Conservation (phyloP, 2,888 invertebrate genomes). For the Mesorhabditis spiculigera region DNA sequence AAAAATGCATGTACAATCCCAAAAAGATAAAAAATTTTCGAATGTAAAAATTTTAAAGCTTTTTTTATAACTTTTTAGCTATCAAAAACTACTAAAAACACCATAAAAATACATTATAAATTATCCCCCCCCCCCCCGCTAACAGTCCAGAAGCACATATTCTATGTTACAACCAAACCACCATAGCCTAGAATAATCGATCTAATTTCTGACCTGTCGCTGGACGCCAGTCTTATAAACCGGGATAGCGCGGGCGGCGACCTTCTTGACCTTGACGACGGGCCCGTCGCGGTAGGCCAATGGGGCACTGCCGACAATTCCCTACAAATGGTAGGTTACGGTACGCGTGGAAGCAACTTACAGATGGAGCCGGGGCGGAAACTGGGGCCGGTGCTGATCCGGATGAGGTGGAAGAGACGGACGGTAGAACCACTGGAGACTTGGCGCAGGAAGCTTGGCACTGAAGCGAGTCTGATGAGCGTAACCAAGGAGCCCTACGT, state of each 20-base stretch:
- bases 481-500: not conserved
- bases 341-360: not conserved
- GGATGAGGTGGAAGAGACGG: not conserved
- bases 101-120: no score
- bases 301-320: not conserved
- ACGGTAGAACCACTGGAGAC: conserved; percentile 6
- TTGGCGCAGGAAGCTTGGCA: conserved; percentile 26
- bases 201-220: not conserved
- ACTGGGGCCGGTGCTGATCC: not conserved
- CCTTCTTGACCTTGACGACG: not conserved
- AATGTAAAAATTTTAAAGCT: no score
- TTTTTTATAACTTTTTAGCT: no score
- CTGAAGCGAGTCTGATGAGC: conserved; percentile 15
- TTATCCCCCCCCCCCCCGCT: no score
- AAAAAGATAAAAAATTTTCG: no score
- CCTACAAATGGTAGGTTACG: no score
- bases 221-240: not conserved
- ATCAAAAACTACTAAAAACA: no score
- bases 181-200: no score
- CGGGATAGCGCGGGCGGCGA: not conserved
- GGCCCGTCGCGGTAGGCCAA: not conserved
- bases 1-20: no score
- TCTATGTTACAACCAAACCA: no score
- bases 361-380: not conserved
- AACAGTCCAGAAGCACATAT: no score